A percentile compares a stretch with the other conserved stretches of the same genome.
These are phyloP conservation scores for Drosophila buzzatii DNA, from an alignment of 2,888 invertebrate species.

Conservation along the genomic window DNA sequence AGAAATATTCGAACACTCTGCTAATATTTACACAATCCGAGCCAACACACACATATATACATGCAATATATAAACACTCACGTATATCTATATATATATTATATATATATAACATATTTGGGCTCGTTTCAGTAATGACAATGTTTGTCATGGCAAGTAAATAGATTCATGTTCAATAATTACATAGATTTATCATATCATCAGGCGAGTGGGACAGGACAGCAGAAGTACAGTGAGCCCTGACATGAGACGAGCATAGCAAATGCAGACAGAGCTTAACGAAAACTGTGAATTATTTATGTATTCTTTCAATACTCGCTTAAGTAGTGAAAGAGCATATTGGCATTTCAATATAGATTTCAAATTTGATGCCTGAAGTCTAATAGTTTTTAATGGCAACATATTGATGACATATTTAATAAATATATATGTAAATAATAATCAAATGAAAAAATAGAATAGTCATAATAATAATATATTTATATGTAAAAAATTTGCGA, in stretches of 20 bases:
- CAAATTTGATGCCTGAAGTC: no score
- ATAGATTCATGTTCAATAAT: conserved; percentile 6
- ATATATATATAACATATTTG: background rate
- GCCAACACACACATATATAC: background rate
- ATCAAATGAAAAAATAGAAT: no score
- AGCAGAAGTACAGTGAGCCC: background rate
- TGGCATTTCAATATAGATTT: no score
- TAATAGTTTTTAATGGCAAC: no score
- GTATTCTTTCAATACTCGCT: no score
- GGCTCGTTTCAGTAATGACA: background rate
- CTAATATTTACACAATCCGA: conserved; percentile 8
- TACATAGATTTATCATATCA: conserved; percentile 5
- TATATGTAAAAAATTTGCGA: no score
- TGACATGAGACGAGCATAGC: background rate
- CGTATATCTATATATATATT: background rate
- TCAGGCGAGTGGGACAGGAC: background rate
- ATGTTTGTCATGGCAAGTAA: background rate
- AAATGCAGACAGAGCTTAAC: no score
- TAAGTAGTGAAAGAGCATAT: no score
- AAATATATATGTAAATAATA: no score
- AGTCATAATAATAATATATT: no score
- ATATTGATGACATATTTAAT: no score
- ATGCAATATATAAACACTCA: background rate
- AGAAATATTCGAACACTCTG: background rate
- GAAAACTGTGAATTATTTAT: no score